Base-by-base conservation (phyloP, 2,888 invertebrate genomes). In the Perithous albicinctus region DNA sequence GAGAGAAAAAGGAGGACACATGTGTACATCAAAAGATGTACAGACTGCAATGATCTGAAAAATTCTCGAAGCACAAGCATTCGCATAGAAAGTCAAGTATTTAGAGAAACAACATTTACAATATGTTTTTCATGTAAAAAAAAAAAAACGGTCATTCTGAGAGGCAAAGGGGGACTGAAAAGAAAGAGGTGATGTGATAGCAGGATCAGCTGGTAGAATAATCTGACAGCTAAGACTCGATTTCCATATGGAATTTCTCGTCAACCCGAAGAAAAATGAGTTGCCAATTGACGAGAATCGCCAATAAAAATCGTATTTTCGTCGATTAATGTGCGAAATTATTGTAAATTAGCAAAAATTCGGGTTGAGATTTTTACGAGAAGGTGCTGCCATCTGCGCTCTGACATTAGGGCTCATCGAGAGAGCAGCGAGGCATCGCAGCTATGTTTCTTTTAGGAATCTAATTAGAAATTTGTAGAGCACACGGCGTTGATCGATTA, bases 381-480 rank as follows among this genome's bases (percentile, higher is more conserved):
- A 76, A 80, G 64, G 91, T 92, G 92, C 90, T 92, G 92, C 92
- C 92, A 92, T 91, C 92, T 92, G 90, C 89, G 85, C 89, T 89
- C 84, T 91, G 91, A 91, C 91, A 92, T 90, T 91, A 90, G 89
- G 78, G 78, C 69, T 63, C 69, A 38, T 67, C 12, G 2, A n/a
- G 67, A 54, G 61, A 43, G 63, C 63, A 56, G 32, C 59, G 26
- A 48, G 72, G 78, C 67, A 73, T 69, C 48, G 54, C 43, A 48
- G 26, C 74, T 46, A 78, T 77, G 51, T 75, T 78, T 48, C 69
- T 48, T 64, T 66, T 77, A 67, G 38, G 75, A 78, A 74, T 74
- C 67, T 69, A 69, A 76, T 80, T 72, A 73, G 56, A 54, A 35
- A 54, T 26, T 35, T 26, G 51, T n/a, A 35, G 32, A 26, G n/a